A percentile compares a stretch with the other conserved stretches of the same genome.
Conservation (phyloP, 37 sponge, comb jelly and placozoan genomes). For the Diacarnus erythraeanus region DNA sequence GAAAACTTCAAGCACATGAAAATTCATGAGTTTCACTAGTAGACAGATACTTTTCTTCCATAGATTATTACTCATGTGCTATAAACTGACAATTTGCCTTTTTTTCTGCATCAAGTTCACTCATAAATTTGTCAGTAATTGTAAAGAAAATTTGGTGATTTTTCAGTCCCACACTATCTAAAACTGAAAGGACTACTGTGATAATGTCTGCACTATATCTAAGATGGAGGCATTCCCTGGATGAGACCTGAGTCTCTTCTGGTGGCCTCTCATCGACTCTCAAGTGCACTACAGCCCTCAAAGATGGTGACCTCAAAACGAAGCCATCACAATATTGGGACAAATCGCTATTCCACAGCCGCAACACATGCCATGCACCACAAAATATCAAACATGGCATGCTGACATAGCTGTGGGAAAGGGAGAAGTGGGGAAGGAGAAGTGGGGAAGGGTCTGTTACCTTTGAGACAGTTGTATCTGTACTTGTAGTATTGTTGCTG, state of each 20-base stretch:
- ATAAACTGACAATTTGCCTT: too few relatives aligned
- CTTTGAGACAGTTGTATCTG: constrained; percentile 88
- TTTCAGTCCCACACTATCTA: too few relatives aligned
- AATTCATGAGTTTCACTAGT: too few relatives aligned
- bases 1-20: too few relatives aligned
- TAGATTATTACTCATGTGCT: too few relatives aligned
- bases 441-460: too few relatives aligned
- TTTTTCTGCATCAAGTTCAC: too few relatives aligned
- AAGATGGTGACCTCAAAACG: background rate
- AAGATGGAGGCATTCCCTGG: background rate
- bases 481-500: constrained; percentile 95
- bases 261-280: constrained; percentile 1
- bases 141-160: too few relatives aligned
- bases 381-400: constrained; percentile 12
- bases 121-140: too few relatives aligned
- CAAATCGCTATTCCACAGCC: constrained; percentile 57
- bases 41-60: too few relatives aligned
- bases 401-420: constrained; percentile 72
- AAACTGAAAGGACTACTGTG: too few relatives aligned
- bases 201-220: constrained; percentile 6
- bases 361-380: constrained; percentile 79
- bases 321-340: background rate
- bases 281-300: background rate
- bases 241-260: background rate
- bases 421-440: too few relatives aligned